Percentiles rank a stretch among this genome's conserved stretches.
Conservation (phyloP, 2,888 invertebrate species). For the Aleiodes leptofemur region DNA sequence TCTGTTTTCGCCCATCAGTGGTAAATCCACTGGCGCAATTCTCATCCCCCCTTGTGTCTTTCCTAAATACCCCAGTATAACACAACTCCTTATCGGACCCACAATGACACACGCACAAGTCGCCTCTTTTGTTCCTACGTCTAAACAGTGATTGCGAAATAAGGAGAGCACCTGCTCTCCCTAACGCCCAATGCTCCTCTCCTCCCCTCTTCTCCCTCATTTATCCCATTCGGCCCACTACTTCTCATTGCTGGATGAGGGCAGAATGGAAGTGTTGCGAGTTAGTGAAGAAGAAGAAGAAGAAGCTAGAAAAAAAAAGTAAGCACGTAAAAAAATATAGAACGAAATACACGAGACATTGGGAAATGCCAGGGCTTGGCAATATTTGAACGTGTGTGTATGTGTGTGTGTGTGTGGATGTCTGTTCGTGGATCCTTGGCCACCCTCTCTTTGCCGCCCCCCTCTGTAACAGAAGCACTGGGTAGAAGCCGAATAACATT, state of each 20-base stretch:
- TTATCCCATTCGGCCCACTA: not conserved
- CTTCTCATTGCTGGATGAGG: not conserved
- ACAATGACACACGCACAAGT: not conserved
- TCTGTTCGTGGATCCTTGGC: conserved; percentile 42
- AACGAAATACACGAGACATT: conserved; percentile 43
- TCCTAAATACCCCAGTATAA: conserved; percentile 8
- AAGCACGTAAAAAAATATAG: conserved; percentile 46
- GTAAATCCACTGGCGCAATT: conserved; percentile 39
- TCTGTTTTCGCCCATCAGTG: conserved; percentile 28
- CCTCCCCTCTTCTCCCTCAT: not conserved
- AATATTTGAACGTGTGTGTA: conserved; percentile 31
- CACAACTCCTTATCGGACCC: conserved; percentile 44
- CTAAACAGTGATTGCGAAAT: conserved; percentile 51
- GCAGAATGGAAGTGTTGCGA: conserved; percentile 31
- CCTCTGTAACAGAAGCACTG: conserved; percentile 25
- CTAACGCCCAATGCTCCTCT: not conserved
- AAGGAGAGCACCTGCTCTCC: conserved; percentile 47
- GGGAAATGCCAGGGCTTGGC: conserved; percentile 40
- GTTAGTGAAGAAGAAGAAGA: conserved; percentile 4
- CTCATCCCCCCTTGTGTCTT: not conserved
- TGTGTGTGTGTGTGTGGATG: not conserved
- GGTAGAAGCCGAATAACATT: conserved; percentile 55
- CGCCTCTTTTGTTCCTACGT: conserved; percentile 43
- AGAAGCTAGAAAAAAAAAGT: conserved; percentile 24
- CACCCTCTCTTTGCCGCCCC: conserved; percentile 35